Base-by-base conservation (phyloP, 2,113 vertebrate genomes). In the Brienomyrus brachyistius region DNA sequence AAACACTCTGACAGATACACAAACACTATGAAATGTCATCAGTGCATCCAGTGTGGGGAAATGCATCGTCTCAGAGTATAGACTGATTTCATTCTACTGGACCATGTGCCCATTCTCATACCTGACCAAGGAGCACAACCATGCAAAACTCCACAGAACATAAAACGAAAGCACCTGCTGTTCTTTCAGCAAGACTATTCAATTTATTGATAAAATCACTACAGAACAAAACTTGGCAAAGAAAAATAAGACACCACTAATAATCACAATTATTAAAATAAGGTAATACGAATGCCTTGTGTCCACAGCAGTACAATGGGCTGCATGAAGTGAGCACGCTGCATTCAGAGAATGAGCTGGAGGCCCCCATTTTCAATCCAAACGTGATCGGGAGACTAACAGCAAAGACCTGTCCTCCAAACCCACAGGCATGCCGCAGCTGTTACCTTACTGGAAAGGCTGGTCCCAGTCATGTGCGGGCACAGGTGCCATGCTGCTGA, bases 191-290 rank as follows among this genome's bases (percentile, higher is more conserved):
- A 92, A 92, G 87, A 93, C 89, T 82, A 91, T 19, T 90, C 90
- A 45, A 82, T 95, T 95, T 95, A 95, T 95, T 94, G 92, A 92
- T 89, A 95, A 95, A 87, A 94, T 91, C 88, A 94, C 91, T 91
- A 91, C 90, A 92, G 89, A 94, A 89, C 91, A 94, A 92, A 92
- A 89, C 43, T 89, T 56, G 92, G 88, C 90, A 90, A 90, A 87
- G 21, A 59, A 90, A 70, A 87, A 87, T 21, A 93, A 91, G 77
- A 89, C 86, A 91, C 91, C 90, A 91, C 83, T 77, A 93, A 94
- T 80, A 92, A 88, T 89, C 80, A 91, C 88, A 88, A 89, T 27
- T 87, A 91, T 90, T 91, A 50, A 88, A 91, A 92, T 91, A 90
- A 93, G 10, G 91, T 50, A 17, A 80, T 43, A 80, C 2, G 35